These are phyloP conservation scores for Platycheirus albimanus DNA, from an alignment of 2,888 invertebrate genomes.

Conservation along the genomic window DNA sequence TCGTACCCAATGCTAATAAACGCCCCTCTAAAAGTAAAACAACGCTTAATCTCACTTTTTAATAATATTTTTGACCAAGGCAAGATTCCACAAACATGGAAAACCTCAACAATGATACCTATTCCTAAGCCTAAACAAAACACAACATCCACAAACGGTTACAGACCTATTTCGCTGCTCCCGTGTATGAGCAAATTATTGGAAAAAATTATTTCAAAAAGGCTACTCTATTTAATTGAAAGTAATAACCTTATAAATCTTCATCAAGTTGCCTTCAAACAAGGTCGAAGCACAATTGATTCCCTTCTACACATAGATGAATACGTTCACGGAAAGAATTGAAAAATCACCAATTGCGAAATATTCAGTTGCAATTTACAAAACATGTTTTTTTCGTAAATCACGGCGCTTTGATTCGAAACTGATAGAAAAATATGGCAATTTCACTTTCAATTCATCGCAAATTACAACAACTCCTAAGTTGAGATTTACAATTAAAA, in stretches of 20 bases:
- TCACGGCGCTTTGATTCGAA: no score
- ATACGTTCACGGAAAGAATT: no score
- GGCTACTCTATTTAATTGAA: not conserved
- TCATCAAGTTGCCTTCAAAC: conserved; percentile 9
- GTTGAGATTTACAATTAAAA: no score
- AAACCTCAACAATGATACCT: conserved; percentile 2
- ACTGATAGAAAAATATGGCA: no score
- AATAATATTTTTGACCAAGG: not conserved
- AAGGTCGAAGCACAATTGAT: not conserved
- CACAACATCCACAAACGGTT: not conserved
- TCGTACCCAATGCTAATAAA: not conserved
- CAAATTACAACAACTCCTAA: no score
- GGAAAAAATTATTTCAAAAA: conserved; percentile 5
- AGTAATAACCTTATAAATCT: not conserved
- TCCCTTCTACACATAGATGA: not conserved
- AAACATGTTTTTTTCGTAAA: no score
- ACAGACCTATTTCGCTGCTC: not conserved
- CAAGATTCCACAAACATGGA: not conserved
- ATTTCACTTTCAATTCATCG: no score
- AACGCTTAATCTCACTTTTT: not conserved
- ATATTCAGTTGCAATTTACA: no score
- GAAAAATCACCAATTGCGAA: no score
- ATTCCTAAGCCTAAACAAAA: not conserved
- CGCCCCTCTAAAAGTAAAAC: not conserved
- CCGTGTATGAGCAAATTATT: conserved; percentile 1